Evolutionary conservation across 2,113 vertebrate genomes (phyloP).

Genomic region (Spizaetus ornatus): DNA sequence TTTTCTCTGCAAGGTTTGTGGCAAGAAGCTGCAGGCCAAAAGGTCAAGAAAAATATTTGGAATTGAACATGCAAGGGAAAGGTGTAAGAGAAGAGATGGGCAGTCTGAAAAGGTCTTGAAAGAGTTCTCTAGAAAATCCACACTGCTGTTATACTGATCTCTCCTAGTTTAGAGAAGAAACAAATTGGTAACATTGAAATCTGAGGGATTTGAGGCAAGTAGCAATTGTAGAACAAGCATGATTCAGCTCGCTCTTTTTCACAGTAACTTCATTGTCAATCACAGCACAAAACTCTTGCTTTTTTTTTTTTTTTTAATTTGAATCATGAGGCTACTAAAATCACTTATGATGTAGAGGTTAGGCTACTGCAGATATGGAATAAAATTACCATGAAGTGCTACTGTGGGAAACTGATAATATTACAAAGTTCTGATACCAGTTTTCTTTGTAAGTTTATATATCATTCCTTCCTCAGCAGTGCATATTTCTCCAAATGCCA

Average conservation of each 20-base stretch:
- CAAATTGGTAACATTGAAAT: background rate
- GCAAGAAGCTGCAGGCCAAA: slow-evolving; percentile 9
- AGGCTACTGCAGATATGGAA: background rate
- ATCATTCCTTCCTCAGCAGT: background rate
- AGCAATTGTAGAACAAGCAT: background rate
- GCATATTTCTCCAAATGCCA: background rate
- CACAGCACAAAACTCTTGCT: background rate
- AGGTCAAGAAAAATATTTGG: slow-evolving; percentile 30
- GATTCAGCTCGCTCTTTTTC: background rate
- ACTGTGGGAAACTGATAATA: background rate
- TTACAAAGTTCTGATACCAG: background rate
- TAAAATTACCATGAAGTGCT: background rate
- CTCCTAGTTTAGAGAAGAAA: background rate
- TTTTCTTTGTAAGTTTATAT: background rate
- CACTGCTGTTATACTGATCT: background rate
- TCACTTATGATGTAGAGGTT: background rate
- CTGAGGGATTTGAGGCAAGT: background rate
- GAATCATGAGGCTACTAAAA: background rate
- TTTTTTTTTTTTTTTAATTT: background rate
- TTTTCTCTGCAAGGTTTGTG: background rate
- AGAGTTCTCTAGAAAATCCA: background rate
- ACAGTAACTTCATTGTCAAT: background rate
- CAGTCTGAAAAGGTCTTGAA: background rate
- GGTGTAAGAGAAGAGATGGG: background rate
- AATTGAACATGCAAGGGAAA: background rate